phyloP scores from a whole-genome alignment of 2,888 invertebrate species.

The Parasteatoda lunata region DNA sequence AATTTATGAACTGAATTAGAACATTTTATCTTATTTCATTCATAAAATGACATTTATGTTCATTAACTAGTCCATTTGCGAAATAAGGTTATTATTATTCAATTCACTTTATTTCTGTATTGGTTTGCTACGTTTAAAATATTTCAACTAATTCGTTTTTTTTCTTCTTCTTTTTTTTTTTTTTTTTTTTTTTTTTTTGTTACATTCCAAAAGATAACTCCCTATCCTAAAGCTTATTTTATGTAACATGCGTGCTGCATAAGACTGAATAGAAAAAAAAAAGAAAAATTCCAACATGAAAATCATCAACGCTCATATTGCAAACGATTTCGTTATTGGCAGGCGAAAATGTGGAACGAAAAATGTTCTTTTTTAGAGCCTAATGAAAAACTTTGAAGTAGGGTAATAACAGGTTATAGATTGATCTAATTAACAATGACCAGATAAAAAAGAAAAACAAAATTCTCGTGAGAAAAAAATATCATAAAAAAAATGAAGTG shows the following conservation, averaged over 20 bases:
- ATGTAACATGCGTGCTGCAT: background rate
- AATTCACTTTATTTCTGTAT: no score
- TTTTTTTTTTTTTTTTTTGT: no score
- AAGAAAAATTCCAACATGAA: background rate
- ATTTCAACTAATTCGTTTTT: no score
- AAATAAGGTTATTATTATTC: no score
- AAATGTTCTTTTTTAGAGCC: slow-evolving; percentile 37
- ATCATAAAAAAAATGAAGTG: background rate
- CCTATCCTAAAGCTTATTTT: background rate
- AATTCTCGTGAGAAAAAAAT: slow-evolving; percentile 8
- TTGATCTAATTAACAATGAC: slow-evolving; percentile 60
- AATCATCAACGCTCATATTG: background rate
- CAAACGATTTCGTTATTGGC: slow-evolving; percentile 37
- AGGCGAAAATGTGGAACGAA: slow-evolving; percentile 45
- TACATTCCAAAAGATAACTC: background rate
- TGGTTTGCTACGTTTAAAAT: no score
- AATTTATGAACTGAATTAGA: no score
- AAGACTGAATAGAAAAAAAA: background rate
- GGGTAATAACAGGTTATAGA: slow-evolving; percentile 60
- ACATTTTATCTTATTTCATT: no score
- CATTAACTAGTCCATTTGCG: no score
- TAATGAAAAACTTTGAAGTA: slow-evolving; percentile 44
- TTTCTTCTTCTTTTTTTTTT: no score
- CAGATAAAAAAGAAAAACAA: slow-evolving; percentile 13
- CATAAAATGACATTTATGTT: no score